These are phyloP conservation scores for Stenodera caucasica DNA, from an alignment of 2,888 invertebrate species.

Conservation along the genomic window DNA sequence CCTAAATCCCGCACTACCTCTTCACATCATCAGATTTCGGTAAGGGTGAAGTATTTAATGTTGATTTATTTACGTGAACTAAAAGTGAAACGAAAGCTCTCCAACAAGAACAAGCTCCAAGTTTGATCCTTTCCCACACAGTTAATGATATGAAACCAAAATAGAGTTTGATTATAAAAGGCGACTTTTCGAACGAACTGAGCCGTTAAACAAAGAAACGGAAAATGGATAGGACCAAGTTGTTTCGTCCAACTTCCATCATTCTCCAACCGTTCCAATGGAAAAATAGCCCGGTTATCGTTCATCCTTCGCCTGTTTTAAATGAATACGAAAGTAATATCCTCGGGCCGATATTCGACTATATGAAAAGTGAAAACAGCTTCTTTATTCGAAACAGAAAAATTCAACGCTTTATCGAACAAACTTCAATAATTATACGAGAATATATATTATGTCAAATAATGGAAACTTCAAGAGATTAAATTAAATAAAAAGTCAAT, in stretches of 20 bases:
- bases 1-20: too few relatives aligned
- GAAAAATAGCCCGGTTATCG: slow-evolving; percentile 11
- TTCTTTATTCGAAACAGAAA: too few relatives aligned
- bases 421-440: too few relatives aligned
- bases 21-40: too few relatives aligned
- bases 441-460: too few relatives aligned
- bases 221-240: slow-evolving; percentile 20
- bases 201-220: slow-evolving; percentile 23
- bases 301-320: slow-evolving; percentile 21
- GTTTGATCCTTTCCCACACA: slow-evolving; percentile 4
- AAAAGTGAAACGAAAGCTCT: slow-evolving; percentile 18
- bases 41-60: slow-evolving; percentile 10
- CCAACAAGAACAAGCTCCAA: slow-evolving; percentile 3
- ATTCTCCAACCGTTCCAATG: not conserved
- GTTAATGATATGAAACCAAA: slow-evolving; percentile 21
- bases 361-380: too few relatives aligned
- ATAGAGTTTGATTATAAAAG: slow-evolving; percentile 19
- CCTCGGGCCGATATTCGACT: slow-evolving; percentile 22
- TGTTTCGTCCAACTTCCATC: slow-evolving; percentile 1
- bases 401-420: too few relatives aligned
- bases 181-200: slow-evolving; percentile 11
- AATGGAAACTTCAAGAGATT: too few relatives aligned
- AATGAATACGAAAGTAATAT: slow-evolving; percentile 21
- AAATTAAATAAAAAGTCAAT: slow-evolving; percentile 30
- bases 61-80: slow-evolving; percentile 21